phyloP scores from a whole-genome alignment of 1,140 invertebrate species.

The Geopemphigus sp. region DNA sequence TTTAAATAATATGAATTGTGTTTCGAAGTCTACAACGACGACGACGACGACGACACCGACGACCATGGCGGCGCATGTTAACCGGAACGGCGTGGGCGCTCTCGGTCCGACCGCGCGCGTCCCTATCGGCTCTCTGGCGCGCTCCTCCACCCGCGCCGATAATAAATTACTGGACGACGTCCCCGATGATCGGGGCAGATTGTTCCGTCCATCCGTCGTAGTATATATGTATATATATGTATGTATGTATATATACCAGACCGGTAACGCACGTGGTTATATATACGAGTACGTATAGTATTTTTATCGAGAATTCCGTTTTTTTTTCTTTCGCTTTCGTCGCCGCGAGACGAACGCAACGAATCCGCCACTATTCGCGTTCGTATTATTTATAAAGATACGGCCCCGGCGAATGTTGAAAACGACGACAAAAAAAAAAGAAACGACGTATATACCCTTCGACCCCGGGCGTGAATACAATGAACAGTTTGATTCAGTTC shows the following conservation, averaged over 20 bases:
- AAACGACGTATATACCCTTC: neutral
- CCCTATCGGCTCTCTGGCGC: neutral
- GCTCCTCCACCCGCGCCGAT: constrained; percentile 2
- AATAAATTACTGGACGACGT: constrained; percentile 17
- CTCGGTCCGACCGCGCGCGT: neutral
- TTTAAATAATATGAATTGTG: constrained; percentile 15
- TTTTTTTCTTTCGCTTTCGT: neutral
- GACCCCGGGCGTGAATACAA: too few species aligned
- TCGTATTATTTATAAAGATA: neutral
- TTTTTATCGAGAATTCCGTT: too few species aligned
- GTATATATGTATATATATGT: too few species aligned
- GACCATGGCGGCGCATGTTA: neutral
- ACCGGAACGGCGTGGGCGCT: constrained; percentile 23
- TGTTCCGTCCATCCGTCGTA: neutral
- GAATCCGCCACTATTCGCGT: neutral
- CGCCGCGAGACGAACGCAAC: constrained; percentile 12
- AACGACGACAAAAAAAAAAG: neutral
- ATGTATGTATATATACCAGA: neutral
- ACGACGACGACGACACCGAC: too few species aligned
- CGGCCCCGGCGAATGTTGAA: neutral
- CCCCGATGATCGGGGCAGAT: constrained; percentile 32
- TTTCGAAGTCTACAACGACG: neutral
- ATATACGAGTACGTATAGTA: too few species aligned
- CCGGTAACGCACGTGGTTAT: constrained; percentile 31
- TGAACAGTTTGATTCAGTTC: constrained; percentile 15